Base-by-base conservation (phyloP, 2,797 vertebrate genomes). In the Sciurus vulgaris region DNA sequence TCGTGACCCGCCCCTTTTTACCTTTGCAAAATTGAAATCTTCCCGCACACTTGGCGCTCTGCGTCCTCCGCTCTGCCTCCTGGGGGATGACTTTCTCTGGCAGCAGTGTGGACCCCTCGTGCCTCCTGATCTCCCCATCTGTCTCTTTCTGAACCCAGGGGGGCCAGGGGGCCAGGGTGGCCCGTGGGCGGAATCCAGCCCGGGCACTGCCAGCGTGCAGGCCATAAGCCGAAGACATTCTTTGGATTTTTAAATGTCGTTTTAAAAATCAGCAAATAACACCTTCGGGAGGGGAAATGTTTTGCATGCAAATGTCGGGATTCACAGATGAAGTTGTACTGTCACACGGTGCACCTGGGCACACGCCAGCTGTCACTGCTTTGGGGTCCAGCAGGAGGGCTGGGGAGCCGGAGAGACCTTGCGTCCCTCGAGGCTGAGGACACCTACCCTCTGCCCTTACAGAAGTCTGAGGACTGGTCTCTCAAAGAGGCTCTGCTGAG, bases 21-120 rank as follows among this genome's bases (percentile, higher is more conserved):
- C 17, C 74, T 63, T 88, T 35, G 51, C 2, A 65, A 11, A 84
- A 65, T 33, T 13, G 26, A 17, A 51, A 22, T 9, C n/a, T 15
- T 26, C 0, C 26, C 0, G 1, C 14, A 0, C 8, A 11, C 9
- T 5, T 1, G 20, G 18, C 1, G 24, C 18, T 22, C 47, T 6
- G 41, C 28, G 10, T 30, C 51, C 30, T 0, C 13, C 26, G 1
- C 30, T 33, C 2, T 20, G 49, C 59, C 41, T n/a, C 20, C 6
- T 3, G 0, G 9, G 41, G 56, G 63, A 26, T 2, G 0, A 5
- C 11, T 47, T n/a, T 15, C 13, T 3, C 4, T 0, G 3, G 17
- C 10, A 4, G 1, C 1, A 2, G 56, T 7, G 8, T 1, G 51
- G 28, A 1, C 4, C 15, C 30, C 24, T 6, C 65, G 0, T 7